Base-by-base conservation (phyloP, 2,888 invertebrate species). In the Pherbina coryleti region DNA sequence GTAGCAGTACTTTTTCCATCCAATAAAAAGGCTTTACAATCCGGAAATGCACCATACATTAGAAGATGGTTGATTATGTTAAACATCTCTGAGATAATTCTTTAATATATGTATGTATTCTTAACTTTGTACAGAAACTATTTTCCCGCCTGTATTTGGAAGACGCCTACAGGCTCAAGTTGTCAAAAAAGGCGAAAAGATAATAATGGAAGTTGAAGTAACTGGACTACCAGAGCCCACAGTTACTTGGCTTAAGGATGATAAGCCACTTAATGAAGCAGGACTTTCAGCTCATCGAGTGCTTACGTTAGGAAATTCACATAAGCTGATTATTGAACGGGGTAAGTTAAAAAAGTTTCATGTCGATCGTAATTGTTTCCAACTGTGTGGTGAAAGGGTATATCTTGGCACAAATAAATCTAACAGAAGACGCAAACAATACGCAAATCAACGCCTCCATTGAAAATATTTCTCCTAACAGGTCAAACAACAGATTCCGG, bases 91-190 rank as follows among this genome's bases (percentile, higher is more conserved):
- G 19, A 5, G 5, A 22, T 9, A 14, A 55, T 19, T 55, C 19
- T 22, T 14, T 44, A 44, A 44, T 7, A 19, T 3, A 55, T 19
- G 7, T n/a, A 17, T 8, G 11, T 51, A 51, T 62, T 70, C 19
- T 34, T 11, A 2, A 34, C 53, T 64, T 28, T 28, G 60, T 77
- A 49, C 88, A 95, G 95, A 95, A 90, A 94, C 93, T 37, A 92
- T 94, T 81, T 94, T 95, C 85, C 95, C 95, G 51, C 96, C 96
- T 55, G 94, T 95, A 69, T 95, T 96, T 88, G 94, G 95, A 3
- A 92, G 94, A 83, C 92, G 95, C 74, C 91, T 96, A 70, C 94
- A 95, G 90, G 94, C 95, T 5, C 93, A 94, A 88, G 93, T 94
- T 11, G 93, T 93, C 7, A 93, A 93, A 83, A 92, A 93, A 82